Percentiles rank a stretch among this genome's conserved stretches.
Evolutionary conservation across 2,888 invertebrate genomes (phyloP).

Genomic region (Drosophila melanosoma): DNA sequence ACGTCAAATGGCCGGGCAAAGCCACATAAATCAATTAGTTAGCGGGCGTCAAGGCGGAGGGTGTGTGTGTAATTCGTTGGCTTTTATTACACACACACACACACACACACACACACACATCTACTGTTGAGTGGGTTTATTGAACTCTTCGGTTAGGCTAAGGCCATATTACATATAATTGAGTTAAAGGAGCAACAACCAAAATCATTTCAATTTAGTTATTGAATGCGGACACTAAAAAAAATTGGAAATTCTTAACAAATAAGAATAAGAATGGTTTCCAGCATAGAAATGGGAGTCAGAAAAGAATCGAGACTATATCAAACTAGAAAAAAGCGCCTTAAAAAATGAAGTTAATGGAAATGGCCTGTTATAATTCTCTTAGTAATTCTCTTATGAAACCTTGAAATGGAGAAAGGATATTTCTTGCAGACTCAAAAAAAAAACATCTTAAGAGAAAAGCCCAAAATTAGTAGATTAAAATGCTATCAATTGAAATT

Average conservation of each 20-base stretch:
- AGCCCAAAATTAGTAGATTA: no score
- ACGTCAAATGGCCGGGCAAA: constrained; percentile 51
- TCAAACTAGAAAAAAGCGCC: background rate
- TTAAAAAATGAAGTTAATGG: no score
- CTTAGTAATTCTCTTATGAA: background rate
- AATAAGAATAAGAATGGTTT: background rate
- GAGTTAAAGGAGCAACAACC: background rate
- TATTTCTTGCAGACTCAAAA: background rate
- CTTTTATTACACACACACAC: constrained; percentile 18
- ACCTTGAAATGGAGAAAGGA: background rate
- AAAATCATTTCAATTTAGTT: background rate
- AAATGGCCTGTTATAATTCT: no score
- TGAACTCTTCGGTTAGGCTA: constrained; percentile 16
- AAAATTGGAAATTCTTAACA: no score
- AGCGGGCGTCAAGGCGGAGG: constrained; percentile 7
- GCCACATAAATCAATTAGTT: constrained; percentile 71
- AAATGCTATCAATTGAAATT: no score
- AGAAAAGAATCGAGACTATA: background rate
- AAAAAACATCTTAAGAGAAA: no score
- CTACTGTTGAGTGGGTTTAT: constrained; percentile 5
- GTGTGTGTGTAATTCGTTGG: constrained; percentile 10
- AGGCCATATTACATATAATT: background rate
- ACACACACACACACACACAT: background rate
- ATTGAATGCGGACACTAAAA: background rate
- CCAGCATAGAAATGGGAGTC: background rate